Evolutionary conservation across 2,888 invertebrate genomes (phyloP), one percentile per base, ranked within the genome.

Genomic region (Acanthosoma haemorrhoidale): DNA sequence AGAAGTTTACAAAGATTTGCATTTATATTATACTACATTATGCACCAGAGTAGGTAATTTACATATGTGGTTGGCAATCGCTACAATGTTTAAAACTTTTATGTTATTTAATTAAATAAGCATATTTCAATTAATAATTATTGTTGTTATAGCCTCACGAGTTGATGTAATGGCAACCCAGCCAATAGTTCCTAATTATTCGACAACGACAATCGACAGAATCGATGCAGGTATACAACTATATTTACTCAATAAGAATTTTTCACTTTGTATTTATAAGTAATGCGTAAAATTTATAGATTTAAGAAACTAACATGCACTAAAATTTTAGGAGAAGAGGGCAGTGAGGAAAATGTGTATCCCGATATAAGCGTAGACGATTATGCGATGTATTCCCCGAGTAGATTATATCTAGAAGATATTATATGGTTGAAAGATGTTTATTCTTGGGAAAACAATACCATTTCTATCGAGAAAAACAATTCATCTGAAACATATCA

Each of bases 381-480:
- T 41, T 64, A 64, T 8, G 39, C 38, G 15, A 64, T 38, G 25
- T 38, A 64, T 25, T 39, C 38, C 29, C 38, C 38, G 16, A 64
- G 64, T 13, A 64, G 64, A 41, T 21, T 67, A 2, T 51, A 57
- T 34, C 25, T 67, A 31, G 67, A 67, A 67, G 51, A 67, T 9
- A 51, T 67, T 21, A 21, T 43, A 18, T 67, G 67, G 67, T 36
- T 67, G 4, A 32, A 18, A 21, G 67, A 67, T 18, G 67, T 67
- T 21, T 67, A 67, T 21, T 51, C 57, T 6, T 67, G 67, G 67
- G 32, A 67, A 51, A 67, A 67, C n/a, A 51, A 51, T 16, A 57
- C 67, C 1, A 51, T 67, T 16, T 18, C 57, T 15, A n/a, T 67
- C 57, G 67, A 43, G 25, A 34, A 67, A 34, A 34, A 67, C 25